phyloP scores from a whole-genome alignment of 2,888 invertebrate genomes.

The Drosophila flavopinicola region DNA sequence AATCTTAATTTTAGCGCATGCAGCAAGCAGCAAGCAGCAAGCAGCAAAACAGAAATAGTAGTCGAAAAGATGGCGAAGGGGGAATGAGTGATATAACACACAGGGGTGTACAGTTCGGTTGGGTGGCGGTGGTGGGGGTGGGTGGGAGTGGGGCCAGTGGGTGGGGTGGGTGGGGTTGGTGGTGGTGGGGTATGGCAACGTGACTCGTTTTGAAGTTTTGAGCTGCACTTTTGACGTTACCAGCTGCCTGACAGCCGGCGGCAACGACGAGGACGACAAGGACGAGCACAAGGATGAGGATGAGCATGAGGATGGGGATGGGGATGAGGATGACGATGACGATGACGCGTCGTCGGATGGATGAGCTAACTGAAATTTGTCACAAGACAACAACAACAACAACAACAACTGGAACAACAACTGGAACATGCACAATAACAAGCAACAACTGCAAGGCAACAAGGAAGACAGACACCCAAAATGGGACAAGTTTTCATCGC shows the following conservation, averaged over 20 bases:
- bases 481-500: conserved; percentile 71
- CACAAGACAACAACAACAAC: conserved; percentile 51
- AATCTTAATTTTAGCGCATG: conserved; percentile 80
- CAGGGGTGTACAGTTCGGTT: neutral
- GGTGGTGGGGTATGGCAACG: conserved; percentile 47
- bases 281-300: too few relatives aligned
- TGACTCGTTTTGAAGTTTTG: conserved; percentile 80
- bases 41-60: conserved; percentile 55
- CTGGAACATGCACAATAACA: conserved; percentile 26
- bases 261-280: conserved; percentile 24
- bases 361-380: conserved; percentile 80
- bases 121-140: neutral
- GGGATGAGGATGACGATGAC: conserved; percentile 38
- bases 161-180: neutral
- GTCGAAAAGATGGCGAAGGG: conserved; percentile 51
- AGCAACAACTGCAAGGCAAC: conserved; percentile 25
- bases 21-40: conserved; percentile 70
- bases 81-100: conserved; percentile 17
- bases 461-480: conserved; percentile 48
- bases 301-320: too few relatives aligned
- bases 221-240: conserved; percentile 78
- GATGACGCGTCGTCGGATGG: conserved; percentile 52
- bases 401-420: conserved; percentile 20
- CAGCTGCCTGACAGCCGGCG: conserved; percentile 63
- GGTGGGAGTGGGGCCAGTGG: neutral